A percentile compares a stretch with the other conserved stretches of the same genome.
Conservation (phyloP, 2,888 invertebrate species). For the Smittia sp. region DNA sequence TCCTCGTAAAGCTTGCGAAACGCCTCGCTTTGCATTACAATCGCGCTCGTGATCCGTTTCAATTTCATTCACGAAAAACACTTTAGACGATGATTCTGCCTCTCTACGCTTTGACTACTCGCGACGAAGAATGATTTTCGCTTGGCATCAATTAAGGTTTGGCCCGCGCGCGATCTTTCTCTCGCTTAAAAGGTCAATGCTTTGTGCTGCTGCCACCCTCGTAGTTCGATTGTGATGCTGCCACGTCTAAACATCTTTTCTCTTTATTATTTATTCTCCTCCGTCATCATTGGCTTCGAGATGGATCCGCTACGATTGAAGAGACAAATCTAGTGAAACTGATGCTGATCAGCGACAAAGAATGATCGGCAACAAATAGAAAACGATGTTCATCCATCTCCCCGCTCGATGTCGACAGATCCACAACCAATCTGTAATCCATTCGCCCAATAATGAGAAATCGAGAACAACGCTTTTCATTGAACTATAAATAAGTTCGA, state of each 20-base stretch:
- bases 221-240: not conserved
- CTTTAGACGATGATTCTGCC: conserved; percentile 3
- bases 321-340: too few species aligned
- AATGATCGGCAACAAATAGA: not conserved
- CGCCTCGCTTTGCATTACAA: not conserved
- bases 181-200: conserved; percentile 13
- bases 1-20: not conserved
- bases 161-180: conserved; percentile 46
- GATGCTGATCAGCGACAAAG: not conserved
- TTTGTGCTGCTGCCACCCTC: conserved; percentile 7
- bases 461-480: conserved; percentile 28
- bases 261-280: not conserved
- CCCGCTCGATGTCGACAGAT: not conserved
- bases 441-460: not conserved
- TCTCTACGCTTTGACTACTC: not conserved
- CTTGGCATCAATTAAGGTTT: conserved; percentile 22
- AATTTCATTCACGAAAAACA: conserved; percentile 6
- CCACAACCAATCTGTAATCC: not conserved
- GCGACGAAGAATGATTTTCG: conserved; percentile 4
- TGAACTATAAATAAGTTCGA: conserved; percentile 30
- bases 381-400: not conserved
- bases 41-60: conserved; percentile 1
- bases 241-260: conserved; percentile 15
- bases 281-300: not conserved
- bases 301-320: too few species aligned